Conservation (phyloP, 2,888 invertebrate species). For the Phrixothrix hirtus region DNA sequence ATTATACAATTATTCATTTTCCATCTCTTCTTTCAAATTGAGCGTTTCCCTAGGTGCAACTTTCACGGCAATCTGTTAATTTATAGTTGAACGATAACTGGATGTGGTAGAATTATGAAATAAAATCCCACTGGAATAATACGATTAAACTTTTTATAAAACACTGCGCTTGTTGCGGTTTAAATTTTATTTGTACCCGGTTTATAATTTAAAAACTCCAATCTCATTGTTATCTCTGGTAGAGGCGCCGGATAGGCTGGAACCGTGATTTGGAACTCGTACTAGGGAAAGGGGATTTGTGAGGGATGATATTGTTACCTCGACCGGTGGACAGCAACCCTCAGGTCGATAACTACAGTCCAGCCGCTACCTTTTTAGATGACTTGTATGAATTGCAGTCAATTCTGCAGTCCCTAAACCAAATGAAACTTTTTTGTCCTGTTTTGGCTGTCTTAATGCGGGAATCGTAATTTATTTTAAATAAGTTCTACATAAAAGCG, state of each 20-base stretch:
- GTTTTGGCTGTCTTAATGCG: too few relatives aligned
- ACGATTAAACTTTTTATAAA: conserved; percentile 46
- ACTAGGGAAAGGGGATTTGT: conserved; percentile 34
- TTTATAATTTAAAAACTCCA: conserved; percentile 42
- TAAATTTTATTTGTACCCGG: conserved; percentile 44
- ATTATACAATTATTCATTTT: conserved; percentile 13
- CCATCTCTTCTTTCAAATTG: conserved; percentile 22
- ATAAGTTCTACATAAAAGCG: too few relatives aligned
- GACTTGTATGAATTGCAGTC: conserved; percentile 20
- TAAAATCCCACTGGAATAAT: conserved; percentile 45
- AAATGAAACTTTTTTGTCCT: neutral
- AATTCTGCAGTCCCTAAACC: conserved; percentile 14
- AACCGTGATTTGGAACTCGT: conserved; percentile 29
- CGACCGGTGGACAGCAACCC: conserved; percentile 45
- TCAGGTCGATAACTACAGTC: conserved; percentile 44
- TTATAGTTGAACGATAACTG: conserved; percentile 37
- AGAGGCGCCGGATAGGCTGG: conserved; percentile 38
- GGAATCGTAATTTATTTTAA: too few relatives aligned
- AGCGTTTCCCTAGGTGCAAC: conserved; percentile 35
- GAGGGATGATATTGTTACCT: conserved; percentile 51
- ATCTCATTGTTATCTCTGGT: conserved; percentile 37
- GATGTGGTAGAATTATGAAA: conserved; percentile 44
- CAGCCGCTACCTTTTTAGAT: conserved; percentile 33
- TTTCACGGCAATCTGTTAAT: conserved; percentile 37
- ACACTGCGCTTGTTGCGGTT: conserved; percentile 38